Evolutionary conservation across 2,888 invertebrate species (phyloP).

Genomic region (Harpalus rubripes): DNA sequence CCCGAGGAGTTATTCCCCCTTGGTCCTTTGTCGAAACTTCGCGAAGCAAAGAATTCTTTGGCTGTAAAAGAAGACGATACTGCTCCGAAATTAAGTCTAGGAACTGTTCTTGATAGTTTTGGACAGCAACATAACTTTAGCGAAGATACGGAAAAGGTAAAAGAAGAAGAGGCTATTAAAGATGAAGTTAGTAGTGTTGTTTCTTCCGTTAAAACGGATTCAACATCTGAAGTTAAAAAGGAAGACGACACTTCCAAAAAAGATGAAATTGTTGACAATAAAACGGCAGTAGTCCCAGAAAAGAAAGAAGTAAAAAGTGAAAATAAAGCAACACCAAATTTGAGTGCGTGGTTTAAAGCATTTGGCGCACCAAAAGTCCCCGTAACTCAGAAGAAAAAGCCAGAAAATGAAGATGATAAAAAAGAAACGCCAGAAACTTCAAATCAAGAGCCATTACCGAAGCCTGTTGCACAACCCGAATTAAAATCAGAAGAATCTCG

Average conservation of each 20-base stretch:
- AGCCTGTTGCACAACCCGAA: slow-evolving; percentile 72
- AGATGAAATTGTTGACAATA: slow-evolving; percentile 72
- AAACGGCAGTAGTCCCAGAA: slow-evolving; percentile 53
- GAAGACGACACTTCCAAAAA: slow-evolving; percentile 73
- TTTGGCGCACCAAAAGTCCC: slow-evolving; percentile 91
- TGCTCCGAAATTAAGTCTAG: slow-evolving; percentile 90
- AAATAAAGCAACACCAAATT: slow-evolving; percentile 88
- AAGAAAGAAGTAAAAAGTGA: slow-evolving; percentile 69
- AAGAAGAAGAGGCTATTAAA: slow-evolving; percentile 74
- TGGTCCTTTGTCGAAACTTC: slow-evolving; percentile 80
- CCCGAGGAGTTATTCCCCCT: slow-evolving; percentile 81
- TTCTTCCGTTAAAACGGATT: slow-evolving; percentile 71
- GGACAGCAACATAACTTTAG: slow-evolving; percentile 85
- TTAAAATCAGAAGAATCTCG: slow-evolving; percentile 68
- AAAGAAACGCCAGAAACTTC: slow-evolving; percentile 75
- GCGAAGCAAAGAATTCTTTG: slow-evolving; percentile 80
- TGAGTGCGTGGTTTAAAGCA: slow-evolving; percentile 95
- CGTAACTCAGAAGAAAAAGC: slow-evolving; percentile 80
- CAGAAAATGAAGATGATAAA: slow-evolving; percentile 73
- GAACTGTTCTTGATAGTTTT: slow-evolving; percentile 89
- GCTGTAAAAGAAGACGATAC: slow-evolving; percentile 83
- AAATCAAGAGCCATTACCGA: slow-evolving; percentile 64
- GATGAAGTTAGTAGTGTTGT: slow-evolving; percentile 70
- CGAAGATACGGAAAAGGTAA: slow-evolving; percentile 78
- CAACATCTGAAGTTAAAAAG: slow-evolving; percentile 70